Conservation (phyloP, 2,113 vertebrate species). For the Bombycilla garrulus region DNA sequence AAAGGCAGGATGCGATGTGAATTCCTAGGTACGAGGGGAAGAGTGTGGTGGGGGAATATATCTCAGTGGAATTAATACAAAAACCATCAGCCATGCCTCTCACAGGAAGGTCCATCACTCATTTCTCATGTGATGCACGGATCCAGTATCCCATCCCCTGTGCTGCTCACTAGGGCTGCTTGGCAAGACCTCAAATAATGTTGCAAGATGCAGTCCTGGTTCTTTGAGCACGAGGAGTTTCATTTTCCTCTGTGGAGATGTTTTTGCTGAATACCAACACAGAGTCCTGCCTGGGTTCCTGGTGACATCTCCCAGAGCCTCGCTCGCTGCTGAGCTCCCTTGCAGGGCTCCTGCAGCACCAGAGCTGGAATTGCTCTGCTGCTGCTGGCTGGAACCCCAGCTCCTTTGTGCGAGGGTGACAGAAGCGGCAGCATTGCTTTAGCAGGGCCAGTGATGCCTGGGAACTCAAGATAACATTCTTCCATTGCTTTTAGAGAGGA, state of each 20-base stretch:
- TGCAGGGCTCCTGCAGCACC: not conserved
- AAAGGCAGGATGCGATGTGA: not conserved
- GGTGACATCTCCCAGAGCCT: not conserved
- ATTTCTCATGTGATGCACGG: not conserved
- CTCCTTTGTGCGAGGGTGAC: not conserved
- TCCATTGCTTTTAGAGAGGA: not conserved
- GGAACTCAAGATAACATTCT: not conserved
- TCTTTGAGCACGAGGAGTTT: not conserved
- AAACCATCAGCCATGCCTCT: not conserved
- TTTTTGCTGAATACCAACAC: not conserved
- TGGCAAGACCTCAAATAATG: not conserved
- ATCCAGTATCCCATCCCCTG: not conserved
- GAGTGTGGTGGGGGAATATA: not conserved
- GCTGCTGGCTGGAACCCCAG: not conserved
- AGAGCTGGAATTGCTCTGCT: not conserved
- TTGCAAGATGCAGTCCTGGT: not conserved
- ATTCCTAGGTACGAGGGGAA: not conserved
- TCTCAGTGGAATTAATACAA: not conserved
- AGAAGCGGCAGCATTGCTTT: not conserved
- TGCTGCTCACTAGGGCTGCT: not conserved
- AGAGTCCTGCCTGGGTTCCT: not conserved
- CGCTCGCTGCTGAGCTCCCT: not conserved
- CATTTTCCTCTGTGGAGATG: rapidly evolving
- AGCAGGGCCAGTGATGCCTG: not conserved
- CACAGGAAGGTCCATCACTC: not conserved